Conservation (phyloP, 2,888 invertebrate species). For the Caenorhabditis macrosperma region DNA sequence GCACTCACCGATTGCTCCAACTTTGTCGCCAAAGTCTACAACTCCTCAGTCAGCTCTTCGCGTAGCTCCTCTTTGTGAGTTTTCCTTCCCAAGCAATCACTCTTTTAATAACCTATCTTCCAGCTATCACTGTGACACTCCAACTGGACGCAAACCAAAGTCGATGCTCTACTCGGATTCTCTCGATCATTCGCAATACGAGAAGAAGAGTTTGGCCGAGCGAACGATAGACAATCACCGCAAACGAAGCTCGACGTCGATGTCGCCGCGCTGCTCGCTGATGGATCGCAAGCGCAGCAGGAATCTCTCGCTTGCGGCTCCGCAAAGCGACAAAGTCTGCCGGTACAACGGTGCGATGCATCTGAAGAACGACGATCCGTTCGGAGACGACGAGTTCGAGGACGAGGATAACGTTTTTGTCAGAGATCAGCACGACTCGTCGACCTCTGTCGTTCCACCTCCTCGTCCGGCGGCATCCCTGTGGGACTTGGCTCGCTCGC, state of each 20-base stretch:
- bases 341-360: constrained; percentile 15
- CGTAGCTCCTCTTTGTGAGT: constrained; percentile 47
- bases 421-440: not conserved
- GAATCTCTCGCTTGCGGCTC: constrained; percentile 21
- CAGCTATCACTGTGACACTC: constrained; percentile 50
- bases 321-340: constrained; percentile 30
- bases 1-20: constrained; percentile 54
- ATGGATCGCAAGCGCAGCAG: constrained; percentile 26
- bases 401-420: constrained; percentile 33
- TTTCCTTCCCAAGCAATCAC: not conserved
- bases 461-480: constrained; percentile 17
- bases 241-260: constrained; percentile 25
- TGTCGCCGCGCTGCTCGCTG: constrained; percentile 23
- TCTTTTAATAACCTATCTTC: not conserved
- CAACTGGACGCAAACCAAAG: constrained; percentile 38
- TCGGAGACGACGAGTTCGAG: constrained; percentile 4
- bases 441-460: not conserved
- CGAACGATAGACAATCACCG: constrained; percentile 21
- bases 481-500: constrained; percentile 26
- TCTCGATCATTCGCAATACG: constrained; percentile 38
- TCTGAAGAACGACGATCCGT: constrained; percentile 14
- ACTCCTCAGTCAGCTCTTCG: constrained; percentile 45
- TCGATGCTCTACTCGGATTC: constrained; percentile 25
- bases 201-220: constrained; percentile 3
- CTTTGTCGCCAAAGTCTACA: constrained; percentile 37